phyloP scores from a whole-genome alignment of 2,888 invertebrate species.

The Lasioglossum oenotherae region DNA sequence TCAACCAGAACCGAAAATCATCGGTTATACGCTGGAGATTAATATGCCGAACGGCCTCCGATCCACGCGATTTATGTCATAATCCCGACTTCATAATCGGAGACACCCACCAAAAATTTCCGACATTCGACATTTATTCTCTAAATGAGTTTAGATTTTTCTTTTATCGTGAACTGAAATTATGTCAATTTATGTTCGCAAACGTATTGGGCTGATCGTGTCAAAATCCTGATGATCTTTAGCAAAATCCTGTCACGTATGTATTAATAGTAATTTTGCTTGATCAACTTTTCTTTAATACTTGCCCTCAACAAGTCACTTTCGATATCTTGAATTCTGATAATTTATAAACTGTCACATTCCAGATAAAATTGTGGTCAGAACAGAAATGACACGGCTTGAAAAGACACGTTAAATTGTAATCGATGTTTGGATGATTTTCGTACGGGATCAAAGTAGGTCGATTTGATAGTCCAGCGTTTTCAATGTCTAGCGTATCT shows the following conservation, averaged over 20 bases:
- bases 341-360: background rate
- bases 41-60: background rate
- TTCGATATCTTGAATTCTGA: background rate
- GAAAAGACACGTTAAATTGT: no score
- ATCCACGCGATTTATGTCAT: background rate
- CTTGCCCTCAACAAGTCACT: no score
- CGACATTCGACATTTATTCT: background rate
- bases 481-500: background rate
- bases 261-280: background rate
- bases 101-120: background rate
- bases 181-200: background rate
- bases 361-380: no score
- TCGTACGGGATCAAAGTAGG: background rate
- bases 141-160: background rate
- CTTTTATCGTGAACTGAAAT: background rate
- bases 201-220: no score
- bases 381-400: no score
- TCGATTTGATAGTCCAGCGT: background rate
- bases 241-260: no score
- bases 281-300: no score
- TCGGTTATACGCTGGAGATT: slow-evolving; percentile 5
- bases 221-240: no score
- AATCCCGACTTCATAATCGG: background rate
- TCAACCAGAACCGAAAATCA: slow-evolving; percentile 35
- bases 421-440: background rate